Percentiles rank a stretch among this genome's conserved stretches.
Evolutionary conservation across 2,113 vertebrate genomes (phyloP).

Genomic region (Aphyosemion australe): DNA sequence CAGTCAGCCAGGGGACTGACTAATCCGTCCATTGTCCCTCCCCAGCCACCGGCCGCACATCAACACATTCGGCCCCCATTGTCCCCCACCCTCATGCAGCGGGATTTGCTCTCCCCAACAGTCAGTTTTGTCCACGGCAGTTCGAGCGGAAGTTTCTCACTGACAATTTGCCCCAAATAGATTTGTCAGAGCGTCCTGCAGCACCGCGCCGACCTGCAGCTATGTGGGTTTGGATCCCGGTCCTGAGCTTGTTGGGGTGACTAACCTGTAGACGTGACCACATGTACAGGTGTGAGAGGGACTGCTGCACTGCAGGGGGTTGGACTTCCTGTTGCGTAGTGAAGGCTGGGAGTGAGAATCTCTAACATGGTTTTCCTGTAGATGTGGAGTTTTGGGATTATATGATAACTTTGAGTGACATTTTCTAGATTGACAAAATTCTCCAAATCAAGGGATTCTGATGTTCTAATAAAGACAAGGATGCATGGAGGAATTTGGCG

Average conservation of each 20-base stretch:
- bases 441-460: too few relatives aligned
- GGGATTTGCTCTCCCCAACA: conserved; percentile 99
- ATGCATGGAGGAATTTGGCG: too few relatives aligned
- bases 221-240: conserved; percentile 65
- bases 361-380: too few relatives aligned
- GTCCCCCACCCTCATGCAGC: conserved; percentile 95
- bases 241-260: conserved; percentile 14
- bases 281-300: conserved; percentile 15
- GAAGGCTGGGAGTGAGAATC: background rate
- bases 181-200: conserved; percentile 97
- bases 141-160: conserved; percentile 99
- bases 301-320: background rate
- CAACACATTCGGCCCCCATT: conserved; percentile 97
- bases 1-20: conserved; percentile 99
- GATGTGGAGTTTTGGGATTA: too few relatives aligned
- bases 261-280: conserved; percentile 6
- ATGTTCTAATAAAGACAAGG: too few relatives aligned
- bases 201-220: conserved; percentile 66
- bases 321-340: background rate
- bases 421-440: too few relatives aligned
- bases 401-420: too few relatives aligned
- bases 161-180: conserved; percentile 99
- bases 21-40: conserved; percentile 99
- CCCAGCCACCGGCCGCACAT: conserved; percentile 94
- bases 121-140: conserved; percentile 99